phyloP scores from a whole-genome alignment of 2,113 vertebrate genomes.

The Protobothrops mucrosquamatus region DNA sequence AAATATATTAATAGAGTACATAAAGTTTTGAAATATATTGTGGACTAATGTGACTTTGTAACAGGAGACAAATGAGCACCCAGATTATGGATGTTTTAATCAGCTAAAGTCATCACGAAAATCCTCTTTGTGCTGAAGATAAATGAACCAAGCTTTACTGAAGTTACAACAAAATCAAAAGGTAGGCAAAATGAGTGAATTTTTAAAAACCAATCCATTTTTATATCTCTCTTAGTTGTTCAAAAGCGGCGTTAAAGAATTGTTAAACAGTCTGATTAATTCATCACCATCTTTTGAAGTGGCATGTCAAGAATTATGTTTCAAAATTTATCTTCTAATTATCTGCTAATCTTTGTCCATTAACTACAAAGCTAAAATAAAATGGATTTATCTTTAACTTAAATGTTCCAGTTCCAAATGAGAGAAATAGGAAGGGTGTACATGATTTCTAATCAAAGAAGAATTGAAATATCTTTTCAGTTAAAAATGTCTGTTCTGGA shows the following conservation, averaged over 20 bases:
- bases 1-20: not conserved
- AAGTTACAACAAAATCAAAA: conserved; percentile 16
- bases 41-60: not conserved
- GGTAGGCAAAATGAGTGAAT: not conserved
- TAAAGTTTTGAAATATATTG: not conserved
- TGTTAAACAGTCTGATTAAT: conserved; percentile 30
- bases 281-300: conserved; percentile 18
- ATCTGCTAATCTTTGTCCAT: conserved; percentile 33
- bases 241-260: conserved; percentile 26
- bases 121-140: not conserved
- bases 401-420: conserved; percentile 22
- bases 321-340: not conserved
- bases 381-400: conserved; percentile 38
- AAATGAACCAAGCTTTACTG: not conserved
- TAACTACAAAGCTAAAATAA: conserved; percentile 42
- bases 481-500: not conserved
- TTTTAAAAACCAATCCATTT: not conserved
- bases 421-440: conserved; percentile 16
- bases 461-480: not conserved
- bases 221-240: conserved; percentile 24
- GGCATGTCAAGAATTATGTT: conserved; percentile 44
- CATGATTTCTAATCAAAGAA: not conserved
- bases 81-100: conserved; percentile 15
- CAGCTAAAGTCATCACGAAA: conserved; percentile 1
- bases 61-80: not conserved